Base-by-base conservation (phyloP, 2,888 invertebrate species). In the Entomobrya multifasciata region DNA sequence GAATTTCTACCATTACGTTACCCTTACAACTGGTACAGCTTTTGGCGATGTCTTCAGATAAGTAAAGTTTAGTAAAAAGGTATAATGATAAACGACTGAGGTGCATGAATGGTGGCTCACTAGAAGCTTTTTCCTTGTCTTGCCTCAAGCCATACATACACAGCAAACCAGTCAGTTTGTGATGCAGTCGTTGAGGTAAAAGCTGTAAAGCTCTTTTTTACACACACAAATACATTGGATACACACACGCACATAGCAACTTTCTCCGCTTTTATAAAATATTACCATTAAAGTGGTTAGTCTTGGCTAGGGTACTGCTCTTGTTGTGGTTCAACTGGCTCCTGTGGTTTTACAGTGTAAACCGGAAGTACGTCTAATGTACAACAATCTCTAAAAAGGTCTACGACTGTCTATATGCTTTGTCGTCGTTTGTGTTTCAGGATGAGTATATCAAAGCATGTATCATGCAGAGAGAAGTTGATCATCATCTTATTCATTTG, bases 101-200 rank as follows among this genome's bases (percentile, higher is more conserved):
- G 72, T 86, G 74, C 72, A 86, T 80, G 67, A 74, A 72, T 49
- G 27, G 27, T 47, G 60, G 36, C 8, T 36, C 8, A 36, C 36
- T 55, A 47, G 62, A 60, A 60, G 72, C 74, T 65, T 72, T 60
- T 47, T 81, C 74, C 62, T 11, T 76, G 22, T 70, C 55, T 57
- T 77, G 74, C 81, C 81, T 76, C 25, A 41, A 86, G 86, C 74
- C 70, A 85, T 85, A 60, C 57, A 84, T n/a, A n/a, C n/a, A n/a
- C n/a, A n/a, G n/a, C n/a, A n/a, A n/a, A n/a, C n/a, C n/a, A n/a
- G n/a, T n/a, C n/a, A n/a, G n/a, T n/a, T n/a, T n/a, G n/a, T n/a
- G n/a, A n/a, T n/a, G n/a, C 30, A 36, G 72, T 82, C 74, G 27
- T 36, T 4, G 5, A 36, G 8, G 36, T 36, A 36, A 36, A 36